Conservation (phyloP, 2,888 invertebrate genomes). For the Apamea sordens region DNA sequence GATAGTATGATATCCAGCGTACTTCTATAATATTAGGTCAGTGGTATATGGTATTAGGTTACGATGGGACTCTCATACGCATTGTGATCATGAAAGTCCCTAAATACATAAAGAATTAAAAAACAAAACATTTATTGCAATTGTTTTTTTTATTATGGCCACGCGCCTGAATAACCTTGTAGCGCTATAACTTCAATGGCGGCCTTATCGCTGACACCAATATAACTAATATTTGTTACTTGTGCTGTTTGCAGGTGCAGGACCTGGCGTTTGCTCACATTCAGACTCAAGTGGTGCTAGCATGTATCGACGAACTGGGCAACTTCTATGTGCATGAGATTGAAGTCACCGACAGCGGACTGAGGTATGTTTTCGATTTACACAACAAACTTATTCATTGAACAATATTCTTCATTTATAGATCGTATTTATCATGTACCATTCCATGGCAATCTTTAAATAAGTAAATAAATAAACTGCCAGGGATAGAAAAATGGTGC, state of each 20-base stretch:
- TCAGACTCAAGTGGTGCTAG: constrained; percentile 94
- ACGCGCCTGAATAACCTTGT: not conserved
- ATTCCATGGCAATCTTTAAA: not conserved
- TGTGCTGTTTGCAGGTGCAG: constrained; percentile 91
- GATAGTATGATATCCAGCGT: too few species aligned
- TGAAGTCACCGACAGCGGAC: constrained; percentile 90
- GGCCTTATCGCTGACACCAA: not conserved
- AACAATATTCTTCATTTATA: not conserved
- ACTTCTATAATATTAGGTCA: too few species aligned
- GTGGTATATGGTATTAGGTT: not conserved
- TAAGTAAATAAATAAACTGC: not conserved
- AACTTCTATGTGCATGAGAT: constrained; percentile 95
- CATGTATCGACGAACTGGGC: constrained; percentile 96
- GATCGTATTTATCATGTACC: not conserved
- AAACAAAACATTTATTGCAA: not conserved
- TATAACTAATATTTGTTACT: not conserved
- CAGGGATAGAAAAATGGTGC: not conserved
- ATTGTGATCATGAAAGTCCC: not conserved
- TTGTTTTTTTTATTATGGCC: not conserved
- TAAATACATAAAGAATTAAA: not conserved
- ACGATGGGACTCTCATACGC: not conserved
- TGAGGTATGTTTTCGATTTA: constrained; percentile 84
- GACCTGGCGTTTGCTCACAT: constrained; percentile 97
- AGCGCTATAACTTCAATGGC: not conserved
- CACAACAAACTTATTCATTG: not conserved